These are phyloP conservation scores for Drosophila anomalata DNA, from an alignment of 2,888 invertebrate species.

Conservation along the genomic window DNA sequence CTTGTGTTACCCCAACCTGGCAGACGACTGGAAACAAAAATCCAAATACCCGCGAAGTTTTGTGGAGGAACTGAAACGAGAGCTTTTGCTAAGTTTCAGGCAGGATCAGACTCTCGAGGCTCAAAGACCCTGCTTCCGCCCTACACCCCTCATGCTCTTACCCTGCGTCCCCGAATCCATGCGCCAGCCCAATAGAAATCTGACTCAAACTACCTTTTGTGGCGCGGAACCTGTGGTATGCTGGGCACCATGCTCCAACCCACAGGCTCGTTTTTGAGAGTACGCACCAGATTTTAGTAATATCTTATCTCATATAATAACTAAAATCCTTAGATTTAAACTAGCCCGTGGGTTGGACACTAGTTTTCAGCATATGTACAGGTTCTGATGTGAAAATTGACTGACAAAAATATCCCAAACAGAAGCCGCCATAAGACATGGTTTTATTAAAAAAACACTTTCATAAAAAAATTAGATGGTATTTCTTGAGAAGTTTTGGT, in stretches of 20 bases:
- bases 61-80: slow-evolving; percentile 52
- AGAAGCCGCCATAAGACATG: background rate
- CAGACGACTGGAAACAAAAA: background rate
- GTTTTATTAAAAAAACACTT: too few species aligned
- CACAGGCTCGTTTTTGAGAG: background rate
- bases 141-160: slow-evolving; percentile 13
- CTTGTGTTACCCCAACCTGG: slow-evolving; percentile 9
- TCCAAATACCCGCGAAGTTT: background rate
- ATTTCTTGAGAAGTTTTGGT: too few species aligned
- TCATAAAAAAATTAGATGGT: too few species aligned
- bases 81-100: slow-evolving; percentile 31
- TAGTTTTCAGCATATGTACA: slow-evolving; percentile 15
- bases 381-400: background rate
- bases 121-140: background rate
- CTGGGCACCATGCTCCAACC: slow-evolving; percentile 20
- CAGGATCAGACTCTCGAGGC: slow-evolving; percentile 3
- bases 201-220: background rate
- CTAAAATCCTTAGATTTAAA: background rate
- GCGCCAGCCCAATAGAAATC: background rate
- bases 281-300: background rate
- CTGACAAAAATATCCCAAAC: background rate
- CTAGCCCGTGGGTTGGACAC: slow-evolving; percentile 10
- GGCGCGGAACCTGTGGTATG: slow-evolving; percentile 9
- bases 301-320: background rate
- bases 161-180: slow-evolving; percentile 17